Evolutionary conservation across 92 coral and sea anemone genomes (phyloP).

Genomic region (Meandrina meandrites): DNA sequence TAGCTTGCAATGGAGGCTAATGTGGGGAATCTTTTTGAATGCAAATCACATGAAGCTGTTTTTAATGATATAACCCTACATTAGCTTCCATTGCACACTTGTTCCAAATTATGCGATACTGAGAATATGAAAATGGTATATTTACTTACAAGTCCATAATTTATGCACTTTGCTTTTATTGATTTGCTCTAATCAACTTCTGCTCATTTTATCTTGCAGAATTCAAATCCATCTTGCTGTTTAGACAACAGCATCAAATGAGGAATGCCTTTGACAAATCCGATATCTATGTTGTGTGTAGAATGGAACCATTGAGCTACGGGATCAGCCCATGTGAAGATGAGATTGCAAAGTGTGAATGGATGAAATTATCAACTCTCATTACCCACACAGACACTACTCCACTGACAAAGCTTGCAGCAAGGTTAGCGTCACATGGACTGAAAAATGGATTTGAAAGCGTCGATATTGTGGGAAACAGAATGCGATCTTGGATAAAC

Average conservation of each 20-base stretch:
- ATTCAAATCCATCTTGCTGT: constrained; percentile 76
- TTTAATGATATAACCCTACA: too few species aligned
- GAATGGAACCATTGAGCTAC: constrained; percentile 72
- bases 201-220: constrained; percentile 49
- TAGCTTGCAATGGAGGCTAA: too few species aligned
- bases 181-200: neutral
- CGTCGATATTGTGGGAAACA: constrained; percentile 73
- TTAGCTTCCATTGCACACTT: too few species aligned
- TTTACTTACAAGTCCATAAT: too few species aligned
- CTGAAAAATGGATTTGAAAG: constrained; percentile 77
- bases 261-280: constrained; percentile 77
- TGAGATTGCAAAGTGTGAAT: constrained; percentile 74
- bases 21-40: too few species aligned
- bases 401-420: constrained; percentile 72
- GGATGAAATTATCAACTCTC: constrained; percentile 77
- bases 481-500: constrained; percentile 76
- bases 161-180: neutral
- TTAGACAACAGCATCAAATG: constrained; percentile 86
- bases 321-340: constrained; percentile 71
- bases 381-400: constrained; percentile 71
- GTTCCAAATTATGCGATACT: too few species aligned
- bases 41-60: too few species aligned
- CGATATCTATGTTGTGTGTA: constrained; percentile 77
- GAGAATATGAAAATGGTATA: too few species aligned
- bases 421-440: constrained; percentile 68